phyloP scores from a whole-genome alignment of 2,113 vertebrate species.

The Pangasianodon gigas region DNA sequence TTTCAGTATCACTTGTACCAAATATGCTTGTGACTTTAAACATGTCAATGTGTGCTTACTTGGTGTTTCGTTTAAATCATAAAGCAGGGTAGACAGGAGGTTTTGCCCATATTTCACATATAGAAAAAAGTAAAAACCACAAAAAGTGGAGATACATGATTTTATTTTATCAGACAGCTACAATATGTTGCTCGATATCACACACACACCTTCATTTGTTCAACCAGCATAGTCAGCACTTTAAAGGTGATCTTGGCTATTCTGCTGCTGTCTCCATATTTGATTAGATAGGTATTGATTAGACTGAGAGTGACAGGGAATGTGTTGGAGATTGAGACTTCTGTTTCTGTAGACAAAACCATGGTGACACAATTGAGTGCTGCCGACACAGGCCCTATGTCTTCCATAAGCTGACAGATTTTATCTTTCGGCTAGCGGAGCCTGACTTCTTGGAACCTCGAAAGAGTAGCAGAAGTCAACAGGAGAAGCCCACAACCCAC shows the following conservation, averaged over 20 bases:
- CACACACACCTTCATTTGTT: not conserved
- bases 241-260: conserved; percentile 23
- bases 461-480: not conserved
- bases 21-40: too few species aligned
- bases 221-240: not conserved
- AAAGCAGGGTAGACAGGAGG: not conserved
- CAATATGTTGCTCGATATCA: not conserved
- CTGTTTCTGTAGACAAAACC: not conserved
- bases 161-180: not conserved
- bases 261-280: conserved; percentile 15
- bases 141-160: not conserved
- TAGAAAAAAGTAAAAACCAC: not conserved
- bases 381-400: not conserved
- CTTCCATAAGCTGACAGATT: not conserved
- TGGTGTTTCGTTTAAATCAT: not conserved
- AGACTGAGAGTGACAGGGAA: not conserved
- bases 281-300: conserved; percentile 21
- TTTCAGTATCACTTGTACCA: too few species aligned
- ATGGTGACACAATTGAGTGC: not conserved
- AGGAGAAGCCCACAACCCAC: not conserved
- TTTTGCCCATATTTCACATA: not conserved
- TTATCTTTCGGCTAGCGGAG: not conserved
- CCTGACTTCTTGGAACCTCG: not conserved
- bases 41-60: too few species aligned
- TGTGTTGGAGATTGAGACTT: not conserved